Evolutionary conservation across 2,888 invertebrate genomes (phyloP).

Genomic region (Aphidius colemani): DNA sequence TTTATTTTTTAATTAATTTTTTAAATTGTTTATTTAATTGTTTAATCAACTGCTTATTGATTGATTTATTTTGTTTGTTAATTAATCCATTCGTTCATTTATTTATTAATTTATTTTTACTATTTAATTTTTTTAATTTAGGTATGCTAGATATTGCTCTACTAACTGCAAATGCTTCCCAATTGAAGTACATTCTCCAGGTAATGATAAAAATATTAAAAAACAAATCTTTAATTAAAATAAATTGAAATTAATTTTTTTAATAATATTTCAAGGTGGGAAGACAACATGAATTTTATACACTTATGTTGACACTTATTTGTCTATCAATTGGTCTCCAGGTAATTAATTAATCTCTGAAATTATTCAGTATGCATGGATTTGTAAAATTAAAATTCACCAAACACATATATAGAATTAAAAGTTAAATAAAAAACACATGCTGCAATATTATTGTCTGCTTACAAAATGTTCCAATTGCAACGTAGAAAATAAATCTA

Average conservation of each 20-base stretch:
- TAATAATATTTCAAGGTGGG: conserved; percentile 63
- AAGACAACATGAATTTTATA: conserved; percentile 84
- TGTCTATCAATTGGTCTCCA: conserved; percentile 82
- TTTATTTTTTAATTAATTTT: too few relatives aligned
- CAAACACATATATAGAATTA: neutral
- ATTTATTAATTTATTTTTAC: too few relatives aligned
- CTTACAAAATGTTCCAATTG: conserved; percentile 36
- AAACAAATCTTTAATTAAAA: too few relatives aligned
- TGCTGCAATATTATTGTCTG: neutral
- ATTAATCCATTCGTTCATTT: too few relatives aligned
- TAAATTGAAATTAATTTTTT: too few relatives aligned
- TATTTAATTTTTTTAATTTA: too few relatives aligned
- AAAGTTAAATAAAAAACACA: neutral
- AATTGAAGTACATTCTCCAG: conserved; percentile 84
- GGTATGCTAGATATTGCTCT: conserved; percentile 83
- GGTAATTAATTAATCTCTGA: conserved; percentile 63
- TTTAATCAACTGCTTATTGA: too few relatives aligned
- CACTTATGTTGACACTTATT: conserved; percentile 78
- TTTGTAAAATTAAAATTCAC: conserved; percentile 7
- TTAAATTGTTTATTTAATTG: too few relatives aligned
- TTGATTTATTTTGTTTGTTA: too few relatives aligned
- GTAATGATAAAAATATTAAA: conserved; percentile 24
- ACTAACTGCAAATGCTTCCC: conserved; percentile 86
- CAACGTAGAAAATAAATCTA: conserved; percentile 10
- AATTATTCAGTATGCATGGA: neutral